Evolutionary conservation across 2,888 invertebrate genomes (phyloP).

Genomic region (Zonitis immaculata): DNA sequence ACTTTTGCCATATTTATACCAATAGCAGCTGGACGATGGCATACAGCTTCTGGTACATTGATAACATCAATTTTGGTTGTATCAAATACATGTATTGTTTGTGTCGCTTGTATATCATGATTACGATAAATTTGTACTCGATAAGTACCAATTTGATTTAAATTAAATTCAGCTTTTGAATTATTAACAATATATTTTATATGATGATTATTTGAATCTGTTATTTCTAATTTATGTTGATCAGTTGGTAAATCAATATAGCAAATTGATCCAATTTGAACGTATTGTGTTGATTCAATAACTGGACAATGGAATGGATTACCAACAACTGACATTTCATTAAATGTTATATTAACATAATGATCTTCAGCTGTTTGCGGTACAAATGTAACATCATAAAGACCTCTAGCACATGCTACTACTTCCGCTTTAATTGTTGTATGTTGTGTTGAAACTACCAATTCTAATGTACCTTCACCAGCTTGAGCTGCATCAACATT

Average conservation of each 20-base stretch:
- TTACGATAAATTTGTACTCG: slow-evolving; percentile 32
- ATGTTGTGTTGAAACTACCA: slow-evolving; percentile 85
- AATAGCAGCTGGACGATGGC: slow-evolving; percentile 76
- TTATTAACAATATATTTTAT: slow-evolving; percentile 45
- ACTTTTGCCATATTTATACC: slow-evolving; percentile 61
- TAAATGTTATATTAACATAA: slow-evolving; percentile 90
- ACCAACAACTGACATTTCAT: slow-evolving; percentile 85
- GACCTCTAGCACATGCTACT: slow-evolving; percentile 81
- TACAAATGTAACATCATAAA: slow-evolving; percentile 89
- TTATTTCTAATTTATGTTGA: slow-evolving; percentile 61
- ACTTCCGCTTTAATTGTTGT: slow-evolving; percentile 82
- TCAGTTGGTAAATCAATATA: slow-evolving; percentile 57
- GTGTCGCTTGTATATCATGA: slow-evolving; percentile 41
- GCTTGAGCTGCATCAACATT: slow-evolving; percentile 94
- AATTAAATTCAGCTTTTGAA: slow-evolving; percentile 49
- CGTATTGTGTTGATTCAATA: slow-evolving; percentile 64
- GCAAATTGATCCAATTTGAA: slow-evolving; percentile 62
- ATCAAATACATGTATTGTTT: slow-evolving; percentile 67
- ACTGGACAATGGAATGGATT: slow-evolving; percentile 80
- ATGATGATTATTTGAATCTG: slow-evolving; percentile 59
- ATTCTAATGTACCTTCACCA: slow-evolving; percentile 87
- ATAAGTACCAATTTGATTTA: slow-evolving; percentile 57
- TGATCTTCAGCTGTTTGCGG: slow-evolving; percentile 87
- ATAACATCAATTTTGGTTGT: slow-evolving; percentile 52
- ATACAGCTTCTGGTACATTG: slow-evolving; percentile 61